These are phyloP conservation scores for Hydrolagus colliei DNA, from an alignment of 2,797 vertebrate genomes.

Conservation along the genomic window DNA sequence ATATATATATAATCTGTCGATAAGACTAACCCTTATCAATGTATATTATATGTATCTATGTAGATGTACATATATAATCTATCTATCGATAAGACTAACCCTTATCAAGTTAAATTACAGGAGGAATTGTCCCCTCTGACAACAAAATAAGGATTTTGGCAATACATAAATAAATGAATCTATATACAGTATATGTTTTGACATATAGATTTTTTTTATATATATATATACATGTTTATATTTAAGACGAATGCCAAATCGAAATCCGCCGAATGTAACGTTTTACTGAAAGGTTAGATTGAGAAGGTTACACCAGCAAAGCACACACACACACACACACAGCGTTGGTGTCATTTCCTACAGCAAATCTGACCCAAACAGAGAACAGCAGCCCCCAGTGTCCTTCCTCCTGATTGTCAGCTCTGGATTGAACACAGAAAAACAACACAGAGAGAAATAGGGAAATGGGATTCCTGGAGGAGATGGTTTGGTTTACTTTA, in stretches of 20 bases:
- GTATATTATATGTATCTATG: too few species aligned
- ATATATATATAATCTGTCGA: too few species aligned
- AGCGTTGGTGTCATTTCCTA: too few species aligned
- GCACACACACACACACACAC: background rate
- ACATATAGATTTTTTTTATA: background rate
- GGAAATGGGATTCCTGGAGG: background rate
- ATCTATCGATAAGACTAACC: background rate
- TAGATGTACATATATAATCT: too few species aligned
- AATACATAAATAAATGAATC: too few species aligned
- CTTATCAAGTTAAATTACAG: too few species aligned
- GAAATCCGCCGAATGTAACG: background rate
- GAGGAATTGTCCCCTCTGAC: background rate
- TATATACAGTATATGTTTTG: too few species aligned
- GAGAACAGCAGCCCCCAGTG: background rate
- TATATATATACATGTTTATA: background rate
- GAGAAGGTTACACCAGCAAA: too few species aligned
- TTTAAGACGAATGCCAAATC: background rate
- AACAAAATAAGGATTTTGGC: too few species aligned
- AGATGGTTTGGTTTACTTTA: background rate
- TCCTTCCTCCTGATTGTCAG: background rate
- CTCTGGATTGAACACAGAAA: too few species aligned
- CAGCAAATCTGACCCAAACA: background rate
- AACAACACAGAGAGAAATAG: background rate
- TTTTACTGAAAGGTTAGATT: background rate
- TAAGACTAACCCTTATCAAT: background rate